phyloP scores from a whole-genome alignment of 2,113 vertebrate genomes.

The Python bivittatus region DNA sequence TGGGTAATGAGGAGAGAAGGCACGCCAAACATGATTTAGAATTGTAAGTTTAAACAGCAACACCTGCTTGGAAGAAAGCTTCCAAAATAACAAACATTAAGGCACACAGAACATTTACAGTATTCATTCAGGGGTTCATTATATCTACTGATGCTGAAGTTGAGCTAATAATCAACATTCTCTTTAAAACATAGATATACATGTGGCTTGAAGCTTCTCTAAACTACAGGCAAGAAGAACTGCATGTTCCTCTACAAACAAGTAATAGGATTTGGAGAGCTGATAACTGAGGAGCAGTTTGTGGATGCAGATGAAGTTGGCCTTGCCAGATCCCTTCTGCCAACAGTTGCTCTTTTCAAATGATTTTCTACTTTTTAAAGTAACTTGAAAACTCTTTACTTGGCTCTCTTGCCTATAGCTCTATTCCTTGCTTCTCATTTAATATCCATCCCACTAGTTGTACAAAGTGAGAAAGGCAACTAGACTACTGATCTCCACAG shows the following conservation, averaged over 20 bases:
- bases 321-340: background rate
- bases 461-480: background rate
- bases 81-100: slow-evolving; percentile 1
- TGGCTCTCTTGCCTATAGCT: background rate
- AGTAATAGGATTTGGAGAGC: background rate
- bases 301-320: background rate
- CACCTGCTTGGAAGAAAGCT: slow-evolving; percentile 7
- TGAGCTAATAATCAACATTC: background rate
- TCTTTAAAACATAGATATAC: background rate
- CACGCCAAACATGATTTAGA: background rate
- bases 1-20: slow-evolving; percentile 13
- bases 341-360: background rate
- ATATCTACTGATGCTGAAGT: background rate
- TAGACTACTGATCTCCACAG: background rate
- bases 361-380: background rate
- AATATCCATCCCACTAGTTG: background rate
- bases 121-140: background rate
- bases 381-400: slow-evolving; percentile 2
- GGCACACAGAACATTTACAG: background rate
- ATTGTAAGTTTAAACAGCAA: background rate
- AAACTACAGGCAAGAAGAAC: background rate
- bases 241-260: background rate
- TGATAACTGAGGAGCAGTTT: background rate
- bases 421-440: background rate
- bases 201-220: background rate